Percentiles rank a stretch among this genome's conserved stretches.
These are phyloP conservation scores for Syngnathus floridae DNA, from an alignment of 2,113 vertebrate species.

Conservation along the genomic window DNA sequence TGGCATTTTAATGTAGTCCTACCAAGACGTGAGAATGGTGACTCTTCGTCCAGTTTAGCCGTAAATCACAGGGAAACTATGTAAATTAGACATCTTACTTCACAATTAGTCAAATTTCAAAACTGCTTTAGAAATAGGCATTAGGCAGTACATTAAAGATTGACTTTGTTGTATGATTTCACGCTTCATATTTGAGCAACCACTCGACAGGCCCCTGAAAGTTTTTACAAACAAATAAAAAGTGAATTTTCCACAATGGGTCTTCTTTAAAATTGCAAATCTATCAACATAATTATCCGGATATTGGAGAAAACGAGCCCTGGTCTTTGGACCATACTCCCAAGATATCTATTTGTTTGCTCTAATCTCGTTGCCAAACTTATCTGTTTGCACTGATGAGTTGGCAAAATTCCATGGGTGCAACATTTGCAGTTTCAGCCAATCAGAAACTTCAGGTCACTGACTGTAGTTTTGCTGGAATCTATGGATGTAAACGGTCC, in stretches of 20 bases:
- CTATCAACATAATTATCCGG: not conserved
- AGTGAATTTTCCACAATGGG: not conserved
- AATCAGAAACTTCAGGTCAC: slow-evolving; percentile 30
- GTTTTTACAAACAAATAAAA: not conserved
- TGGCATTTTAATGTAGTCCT: no score
- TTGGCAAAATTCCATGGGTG: slow-evolving; percentile 45
- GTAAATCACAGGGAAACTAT: not conserved
- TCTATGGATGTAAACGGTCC: not conserved
- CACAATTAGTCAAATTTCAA: no score
- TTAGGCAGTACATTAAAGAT: not conserved
- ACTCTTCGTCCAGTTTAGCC: not conserved
- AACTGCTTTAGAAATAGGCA: not conserved
- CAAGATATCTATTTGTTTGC: slow-evolving; percentile 31
- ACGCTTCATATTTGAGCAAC: not conserved
- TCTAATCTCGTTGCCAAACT: slow-evolving; percentile 33
- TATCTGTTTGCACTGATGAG: slow-evolving; percentile 40
- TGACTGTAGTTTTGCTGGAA: slow-evolving; percentile 16
- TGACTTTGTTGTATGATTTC: not conserved
- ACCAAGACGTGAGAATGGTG: no score
- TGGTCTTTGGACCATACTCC: slow-evolving; percentile 18
- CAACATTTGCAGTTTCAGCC: slow-evolving; percentile 16
- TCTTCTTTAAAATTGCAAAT: not conserved
- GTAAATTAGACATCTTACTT: no score
- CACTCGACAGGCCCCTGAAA: not conserved
- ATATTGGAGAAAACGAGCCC: not conserved